Conservation (phyloP, 2,797 vertebrate genomes). For the Gymnodraco acuticeps region DNA sequence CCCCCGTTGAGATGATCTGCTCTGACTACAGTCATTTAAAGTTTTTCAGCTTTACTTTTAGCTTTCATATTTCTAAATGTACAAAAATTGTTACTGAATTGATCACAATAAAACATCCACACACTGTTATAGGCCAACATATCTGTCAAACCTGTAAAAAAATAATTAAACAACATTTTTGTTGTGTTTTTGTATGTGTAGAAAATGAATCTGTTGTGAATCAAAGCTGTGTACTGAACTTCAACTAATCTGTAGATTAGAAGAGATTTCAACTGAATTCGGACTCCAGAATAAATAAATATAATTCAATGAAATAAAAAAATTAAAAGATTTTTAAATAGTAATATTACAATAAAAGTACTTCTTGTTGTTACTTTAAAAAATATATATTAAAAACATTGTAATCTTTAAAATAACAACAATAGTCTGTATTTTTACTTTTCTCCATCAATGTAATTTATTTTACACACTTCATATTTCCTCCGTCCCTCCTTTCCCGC, state of each 20-base stretch:
- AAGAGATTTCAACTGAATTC: neutral
- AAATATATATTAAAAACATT: no score
- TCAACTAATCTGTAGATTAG: neutral
- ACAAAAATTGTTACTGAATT: neutral
- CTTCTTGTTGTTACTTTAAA: no score
- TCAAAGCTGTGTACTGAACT: neutral
- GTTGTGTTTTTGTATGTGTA: no score
- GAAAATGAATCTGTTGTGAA: neutral
- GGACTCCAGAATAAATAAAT: no score
- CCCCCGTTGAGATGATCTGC: conserved; percentile 16
- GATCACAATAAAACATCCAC: neutral
- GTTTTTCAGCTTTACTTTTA: neutral
- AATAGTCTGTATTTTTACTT: no score
- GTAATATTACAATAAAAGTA: no score
- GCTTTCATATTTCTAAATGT: neutral
- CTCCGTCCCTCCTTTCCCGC: conserved; percentile 27
- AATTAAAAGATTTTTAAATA: neutral
- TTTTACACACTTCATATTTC: neutral
- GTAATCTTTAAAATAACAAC: no score
- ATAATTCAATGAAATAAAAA: neutral
- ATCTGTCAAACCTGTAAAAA: neutral
- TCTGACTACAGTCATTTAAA: neutral
- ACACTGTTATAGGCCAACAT: neutral
- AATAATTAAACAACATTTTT: no score
- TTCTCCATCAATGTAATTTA: neutral